Percentiles rank a stretch among this genome's conserved stretches.
These are phyloP conservation scores for Rhagonycha fulva DNA, from an alignment of 2,888 invertebrate genomes.

Conservation along the genomic window DNA sequence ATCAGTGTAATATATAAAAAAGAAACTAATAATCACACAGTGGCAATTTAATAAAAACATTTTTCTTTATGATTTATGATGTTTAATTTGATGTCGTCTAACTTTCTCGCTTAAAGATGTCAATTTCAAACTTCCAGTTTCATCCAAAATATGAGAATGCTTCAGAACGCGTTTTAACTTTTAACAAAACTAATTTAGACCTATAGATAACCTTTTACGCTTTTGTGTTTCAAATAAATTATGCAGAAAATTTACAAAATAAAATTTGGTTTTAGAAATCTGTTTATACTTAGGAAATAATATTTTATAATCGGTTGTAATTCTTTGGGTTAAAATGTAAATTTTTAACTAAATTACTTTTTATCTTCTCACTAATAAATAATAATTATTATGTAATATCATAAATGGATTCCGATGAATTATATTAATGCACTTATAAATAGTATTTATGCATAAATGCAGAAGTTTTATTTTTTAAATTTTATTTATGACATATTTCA, in stretches of 20 bases:
- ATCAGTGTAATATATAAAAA: neutral
- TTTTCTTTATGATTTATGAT: conserved; percentile 26
- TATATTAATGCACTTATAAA: neutral
- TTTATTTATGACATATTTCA: too few species aligned
- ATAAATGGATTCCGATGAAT: too few species aligned
- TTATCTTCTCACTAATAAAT: neutral
- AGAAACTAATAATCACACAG: conserved; percentile 23
- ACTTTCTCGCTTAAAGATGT: conserved; percentile 22
- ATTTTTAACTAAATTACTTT: neutral
- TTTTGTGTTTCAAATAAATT: neutral
- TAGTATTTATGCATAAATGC: too few species aligned
- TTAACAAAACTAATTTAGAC: conserved; percentile 19
- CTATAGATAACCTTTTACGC: conserved; percentile 1
- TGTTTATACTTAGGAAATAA: neutral
- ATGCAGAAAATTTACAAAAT: neutral
- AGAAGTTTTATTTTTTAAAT: too few species aligned
- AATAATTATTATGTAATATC: too few species aligned
- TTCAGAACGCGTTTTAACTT: conserved; percentile 14
- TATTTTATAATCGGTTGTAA: neutral
- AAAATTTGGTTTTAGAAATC: neutral
- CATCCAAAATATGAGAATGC: conserved; percentile 14
- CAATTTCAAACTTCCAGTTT: conserved; percentile 18
- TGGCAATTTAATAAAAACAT: conserved; percentile 25
- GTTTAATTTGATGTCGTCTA: conserved; percentile 28
- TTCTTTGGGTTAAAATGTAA: neutral